These are phyloP conservation scores for Brachionus asplanchnoidis DNA, from an alignment of 1,140 invertebrate species.

Conservation along the genomic window DNA sequence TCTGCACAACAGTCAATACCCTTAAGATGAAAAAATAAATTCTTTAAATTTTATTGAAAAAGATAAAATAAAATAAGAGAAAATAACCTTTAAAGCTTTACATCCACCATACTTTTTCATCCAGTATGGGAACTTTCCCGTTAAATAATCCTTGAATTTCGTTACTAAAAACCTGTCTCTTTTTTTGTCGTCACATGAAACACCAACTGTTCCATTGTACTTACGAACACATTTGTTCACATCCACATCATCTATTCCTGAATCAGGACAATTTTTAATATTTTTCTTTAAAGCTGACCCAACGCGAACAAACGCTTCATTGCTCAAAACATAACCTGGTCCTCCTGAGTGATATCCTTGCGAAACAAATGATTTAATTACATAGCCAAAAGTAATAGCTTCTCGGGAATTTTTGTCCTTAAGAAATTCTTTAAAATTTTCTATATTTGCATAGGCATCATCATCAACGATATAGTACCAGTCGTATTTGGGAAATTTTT, in stretches of 20 bases:
- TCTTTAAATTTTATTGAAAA: not conserved
- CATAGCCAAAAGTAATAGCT: conserved; percentile 43
- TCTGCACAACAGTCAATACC: conserved; percentile 90
- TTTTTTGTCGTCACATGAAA: not conserved
- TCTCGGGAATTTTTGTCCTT: conserved; percentile 44
- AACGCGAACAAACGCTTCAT: not conserved
- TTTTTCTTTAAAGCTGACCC: not conserved
- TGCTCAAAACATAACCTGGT: conserved; percentile 52
- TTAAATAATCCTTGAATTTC: not conserved
- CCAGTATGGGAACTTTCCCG: not conserved
- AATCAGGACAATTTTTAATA: conserved; percentile 2
- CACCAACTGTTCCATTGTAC: not conserved
- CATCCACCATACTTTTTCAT: not conserved
- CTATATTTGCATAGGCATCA: conserved; percentile 71
- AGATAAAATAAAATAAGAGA: too few species aligned
- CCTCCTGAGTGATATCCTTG: conserved; percentile 43
- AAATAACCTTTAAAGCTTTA: not conserved
- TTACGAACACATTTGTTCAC: not conserved
- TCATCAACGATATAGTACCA: conserved; percentile 93
- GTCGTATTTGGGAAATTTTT: conserved; percentile 60
- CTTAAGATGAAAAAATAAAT: conserved; percentile 58
- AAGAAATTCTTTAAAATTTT: conserved; percentile 56
- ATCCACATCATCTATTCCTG: conserved; percentile 29
- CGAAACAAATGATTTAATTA: not conserved
- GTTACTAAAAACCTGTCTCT: not conserved